These are phyloP conservation scores for Graphium colonna DNA, from an alignment of 2,888 invertebrate species.

Conservation along the genomic window DNA sequence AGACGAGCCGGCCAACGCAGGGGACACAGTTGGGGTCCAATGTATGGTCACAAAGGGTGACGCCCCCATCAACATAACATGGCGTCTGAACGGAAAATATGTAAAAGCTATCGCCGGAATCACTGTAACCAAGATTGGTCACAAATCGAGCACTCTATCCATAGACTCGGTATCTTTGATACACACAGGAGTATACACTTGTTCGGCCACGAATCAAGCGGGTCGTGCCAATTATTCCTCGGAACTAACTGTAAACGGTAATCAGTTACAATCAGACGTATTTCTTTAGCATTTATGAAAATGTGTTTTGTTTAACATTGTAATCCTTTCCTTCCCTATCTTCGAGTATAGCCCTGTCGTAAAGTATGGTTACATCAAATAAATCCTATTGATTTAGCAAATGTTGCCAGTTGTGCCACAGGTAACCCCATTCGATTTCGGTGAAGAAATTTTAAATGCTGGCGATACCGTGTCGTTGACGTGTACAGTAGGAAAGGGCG, in stretches of 20 bases:
- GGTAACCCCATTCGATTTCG: constrained; percentile 89
- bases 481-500: constrained; percentile 86
- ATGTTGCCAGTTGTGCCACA: constrained; percentile 84
- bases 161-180: constrained; percentile 86
- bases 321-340: constrained; percentile 21
- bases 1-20: constrained; percentile 87
- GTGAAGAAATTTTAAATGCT: constrained; percentile 85
- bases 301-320: background rate
- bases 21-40: constrained; percentile 86
- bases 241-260: constrained; percentile 86
- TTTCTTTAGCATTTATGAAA: constrained; percentile 2
- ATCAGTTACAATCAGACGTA: constrained; percentile 13
- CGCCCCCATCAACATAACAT: constrained; percentile 86
- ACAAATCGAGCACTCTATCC: constrained; percentile 84
- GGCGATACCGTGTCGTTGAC: constrained; percentile 86
- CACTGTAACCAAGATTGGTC: constrained; percentile 80
- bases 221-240: constrained; percentile 84
- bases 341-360: constrained; percentile 21
- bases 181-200: constrained; percentile 88
- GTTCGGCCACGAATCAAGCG: constrained; percentile 84
- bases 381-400: background rate
- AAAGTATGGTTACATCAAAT: background rate
- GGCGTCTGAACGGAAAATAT: constrained; percentile 85
- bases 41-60: constrained; percentile 91
- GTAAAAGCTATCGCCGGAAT: constrained; percentile 77